Evolutionary conservation across 1,140 invertebrate genomes (phyloP).

Genomic region (Neomicropteryx cornuta): DNA sequence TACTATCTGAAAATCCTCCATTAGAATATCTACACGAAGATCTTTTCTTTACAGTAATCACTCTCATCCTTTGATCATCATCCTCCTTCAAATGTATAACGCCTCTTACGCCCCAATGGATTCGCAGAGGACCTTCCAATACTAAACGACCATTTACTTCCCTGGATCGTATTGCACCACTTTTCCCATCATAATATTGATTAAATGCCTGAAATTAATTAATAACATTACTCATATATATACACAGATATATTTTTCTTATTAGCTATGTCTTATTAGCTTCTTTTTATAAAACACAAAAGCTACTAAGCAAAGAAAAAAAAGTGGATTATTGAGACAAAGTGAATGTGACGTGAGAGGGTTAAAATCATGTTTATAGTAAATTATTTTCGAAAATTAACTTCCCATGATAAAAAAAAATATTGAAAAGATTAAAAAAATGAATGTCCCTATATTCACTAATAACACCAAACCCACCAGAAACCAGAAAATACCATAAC

Average conservation of each 20-base stretch:
- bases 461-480: too few species aligned
- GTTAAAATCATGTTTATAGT: conserved; percentile 1
- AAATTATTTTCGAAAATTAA: background rate
- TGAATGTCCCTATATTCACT: too few species aligned
- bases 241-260: too few species aligned
- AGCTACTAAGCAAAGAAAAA: too few species aligned
- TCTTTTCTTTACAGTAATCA: conserved; percentile 56
- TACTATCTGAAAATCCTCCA: too few species aligned
- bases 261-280: too few species aligned
- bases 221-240: background rate
- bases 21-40: conserved; percentile 54
- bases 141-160: conserved; percentile 71
- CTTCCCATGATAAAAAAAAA: conserved; percentile 1
- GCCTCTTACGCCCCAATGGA: conserved; percentile 76
- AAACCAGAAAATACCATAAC: too few species aligned
- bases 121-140: conserved; percentile 66
- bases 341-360: background rate
- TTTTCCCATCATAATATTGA: conserved; percentile 70
- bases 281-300: too few species aligned
- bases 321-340: conserved; percentile 14
- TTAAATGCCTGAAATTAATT: conserved; percentile 42
- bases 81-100: conserved; percentile 81
- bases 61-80: conserved; percentile 69
- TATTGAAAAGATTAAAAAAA: conserved; percentile 5
- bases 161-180: conserved; percentile 59